Percentiles rank a stretch among this genome's conserved stretches.
Evolutionary conservation across 2,113 vertebrate genomes (phyloP).

Genomic region (Paramisgurnus dabryanus): DNA sequence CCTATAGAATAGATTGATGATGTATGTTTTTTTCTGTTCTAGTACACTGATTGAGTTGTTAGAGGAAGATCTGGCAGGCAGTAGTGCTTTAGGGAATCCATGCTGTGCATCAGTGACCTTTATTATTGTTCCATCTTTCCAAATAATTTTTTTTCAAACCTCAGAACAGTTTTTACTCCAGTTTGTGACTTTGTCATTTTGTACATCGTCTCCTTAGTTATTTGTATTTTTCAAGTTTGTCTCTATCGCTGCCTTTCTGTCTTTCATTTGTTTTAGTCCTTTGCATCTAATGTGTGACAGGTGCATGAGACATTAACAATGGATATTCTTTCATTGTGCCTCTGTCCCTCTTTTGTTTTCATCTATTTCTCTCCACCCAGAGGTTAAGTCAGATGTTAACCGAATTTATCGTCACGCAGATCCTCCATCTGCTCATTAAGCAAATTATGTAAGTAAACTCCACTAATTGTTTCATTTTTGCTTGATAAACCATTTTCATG

Average conservation of each 20-base stretch:
- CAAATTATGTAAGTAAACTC: conserved; percentile 36
- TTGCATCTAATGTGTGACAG: conserved; percentile 26
- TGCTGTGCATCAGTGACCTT: conserved; percentile 24
- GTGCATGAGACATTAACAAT: conserved; percentile 6
- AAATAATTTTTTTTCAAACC: not conserved
- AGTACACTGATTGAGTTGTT: conserved; percentile 22
- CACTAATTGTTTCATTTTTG: conserved; percentile 41
- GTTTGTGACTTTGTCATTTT: not conserved
- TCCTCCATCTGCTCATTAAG: conserved; percentile 47
- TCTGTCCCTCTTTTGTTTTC: not conserved
- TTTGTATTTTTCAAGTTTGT: not conserved
- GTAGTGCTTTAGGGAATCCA: conserved; percentile 6
- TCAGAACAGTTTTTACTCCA: not conserved
- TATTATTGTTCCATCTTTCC: conserved; percentile 14
- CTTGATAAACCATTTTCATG: conserved; percentile 38
- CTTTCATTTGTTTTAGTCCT: conserved; percentile 10
- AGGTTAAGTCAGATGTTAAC: conserved; percentile 46
- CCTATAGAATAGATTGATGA: conserved; percentile 8
- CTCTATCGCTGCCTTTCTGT: not conserved
- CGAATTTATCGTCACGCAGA: conserved; percentile 29
- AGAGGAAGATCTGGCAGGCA: conserved; percentile 1
- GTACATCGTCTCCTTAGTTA: not conserved
- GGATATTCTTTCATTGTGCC: conserved; percentile 23
- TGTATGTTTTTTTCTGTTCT: conserved; percentile 5
- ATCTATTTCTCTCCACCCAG: conserved; percentile 24